A percentile compares a stretch with the other conserved stretches of the same genome.
phyloP scores from a whole-genome alignment of 2,888 invertebrate species.

The Tricholauxania praeusta region DNA sequence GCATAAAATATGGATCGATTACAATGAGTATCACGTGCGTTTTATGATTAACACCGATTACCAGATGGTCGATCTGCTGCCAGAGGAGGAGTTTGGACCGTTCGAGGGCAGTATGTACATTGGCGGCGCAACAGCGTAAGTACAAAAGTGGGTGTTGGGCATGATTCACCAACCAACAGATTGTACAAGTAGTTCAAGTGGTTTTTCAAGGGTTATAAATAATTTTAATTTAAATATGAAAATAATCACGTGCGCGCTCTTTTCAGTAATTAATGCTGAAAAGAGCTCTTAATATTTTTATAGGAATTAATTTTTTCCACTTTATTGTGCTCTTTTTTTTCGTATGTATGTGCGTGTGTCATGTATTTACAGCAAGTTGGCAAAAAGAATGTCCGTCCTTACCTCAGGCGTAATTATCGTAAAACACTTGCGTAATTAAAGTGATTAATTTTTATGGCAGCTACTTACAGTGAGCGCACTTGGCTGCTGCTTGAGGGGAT shows the following conservation, averaged over 20 bases:
- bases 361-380: too few species aligned
- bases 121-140: constrained; percentile 92
- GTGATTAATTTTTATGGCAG: constrained; percentile 41
- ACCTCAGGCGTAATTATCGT: constrained; percentile 50
- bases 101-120: constrained; percentile 95
- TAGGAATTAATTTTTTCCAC: constrained; percentile 27
- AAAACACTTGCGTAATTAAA: constrained; percentile 58
- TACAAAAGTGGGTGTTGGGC: constrained; percentile 51
- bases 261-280: constrained; percentile 29
- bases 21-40: constrained; percentile 91
- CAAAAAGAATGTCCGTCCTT: constrained; percentile 1
- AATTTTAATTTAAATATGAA: constrained; percentile 5
- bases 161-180: background rate
- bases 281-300: constrained; percentile 23
- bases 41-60: constrained; percentile 93
- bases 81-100: constrained; percentile 90
- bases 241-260: constrained; percentile 29
- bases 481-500: background rate
- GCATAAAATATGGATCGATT: constrained; percentile 97
- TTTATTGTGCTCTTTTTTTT: constrained; percentile 26
- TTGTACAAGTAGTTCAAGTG: constrained; percentile 18
- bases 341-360: too few species aligned
- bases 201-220: background rate
- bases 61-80: constrained; percentile 86
- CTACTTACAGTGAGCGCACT: constrained; percentile 5